These are phyloP conservation scores for Lottia scabra DNA, from an alignment of 2,888 invertebrate species.

Conservation along the genomic window DNA sequence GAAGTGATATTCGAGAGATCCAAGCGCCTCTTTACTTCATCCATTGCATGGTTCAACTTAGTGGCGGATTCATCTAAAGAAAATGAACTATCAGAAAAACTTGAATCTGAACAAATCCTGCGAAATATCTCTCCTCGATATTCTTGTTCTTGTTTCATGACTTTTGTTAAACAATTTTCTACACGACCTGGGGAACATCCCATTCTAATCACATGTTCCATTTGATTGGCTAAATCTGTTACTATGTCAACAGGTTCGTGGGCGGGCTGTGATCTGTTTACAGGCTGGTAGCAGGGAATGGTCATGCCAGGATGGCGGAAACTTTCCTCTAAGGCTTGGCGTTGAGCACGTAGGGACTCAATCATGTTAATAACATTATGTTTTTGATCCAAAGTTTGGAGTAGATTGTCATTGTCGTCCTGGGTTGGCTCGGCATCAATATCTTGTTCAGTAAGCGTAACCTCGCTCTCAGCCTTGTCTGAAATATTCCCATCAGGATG, in stretches of 20 bases:
- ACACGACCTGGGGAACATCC: conserved; percentile 56
- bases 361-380: conserved; percentile 10
- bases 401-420: not conserved
- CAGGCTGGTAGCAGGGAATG: not conserved
- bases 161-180: conserved; percentile 49
- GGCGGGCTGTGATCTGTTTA: not conserved
- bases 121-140: conserved; percentile 37
- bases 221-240: conserved; percentile 49
- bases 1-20: conserved; percentile 55
- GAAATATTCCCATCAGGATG: conserved; percentile 21
- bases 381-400: not conserved
- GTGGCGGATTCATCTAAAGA: conserved; percentile 15
- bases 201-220: conserved; percentile 47
- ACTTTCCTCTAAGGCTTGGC: conserved; percentile 18
- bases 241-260: not conserved
- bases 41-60: not conserved
- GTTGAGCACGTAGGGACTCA: conserved; percentile 6
- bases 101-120: conserved; percentile 38
- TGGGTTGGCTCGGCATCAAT: conserved; percentile 11
- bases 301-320: conserved; percentile 4
- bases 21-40: conserved; percentile 45
- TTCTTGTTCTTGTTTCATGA: conserved; percentile 49
- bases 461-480: not conserved
- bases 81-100: conserved; percentile 37
- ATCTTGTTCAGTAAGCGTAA: not conserved